Evolutionary conservation across 2,113 vertebrate species (phyloP), one percentile per base, ranked within the genome.

Genomic region (Epinephelus moara): DNA sequence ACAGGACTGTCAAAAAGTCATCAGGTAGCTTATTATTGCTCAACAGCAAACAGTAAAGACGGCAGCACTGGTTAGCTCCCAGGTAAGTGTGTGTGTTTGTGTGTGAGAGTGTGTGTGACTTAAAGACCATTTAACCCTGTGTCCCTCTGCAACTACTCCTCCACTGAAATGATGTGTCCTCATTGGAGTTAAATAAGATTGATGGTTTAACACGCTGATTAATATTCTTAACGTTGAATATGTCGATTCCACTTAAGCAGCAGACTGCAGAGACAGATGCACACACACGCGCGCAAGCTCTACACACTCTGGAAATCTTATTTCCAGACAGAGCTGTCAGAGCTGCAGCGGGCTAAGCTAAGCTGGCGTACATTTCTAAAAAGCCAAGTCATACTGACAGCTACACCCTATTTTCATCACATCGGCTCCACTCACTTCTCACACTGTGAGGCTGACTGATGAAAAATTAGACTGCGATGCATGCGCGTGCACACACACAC

Each of bases 311-410:
- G 55, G 6, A 81, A 79, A 75, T 79, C 64, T 12, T 30, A n/a
- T 83, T 78, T 69, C n/a, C 60, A 79, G 71, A 75, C 82, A 80
- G 69, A 74, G 75, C 63, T 81, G 81, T 82, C 83, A 71, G 75
- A 78, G 52, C 40, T n/a, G 78, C 70, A 60, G 63, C 67, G 0
- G 68, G 63, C 83, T 80, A 64, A 82, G 64, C 70, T 70, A 64
- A 72, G 61, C 82, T 82, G 64, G 74, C 25, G 27, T 64, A 68
- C 23, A 9, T 73, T 75, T 84, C 73, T 81, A 74, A 89, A 79
- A 82, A 77, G 60, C 81, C 62, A 23, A 73, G 66, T 64, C 61
- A 19, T 6, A 76, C 23, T 80, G 79, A 85, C 75, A 78, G 78
- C 63, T 73, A 64, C 81, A 82, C 15, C 45, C 37, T 74, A 15